phyloP scores from a whole-genome alignment of 2,113 vertebrate species.

The Morone saxatilis region DNA sequence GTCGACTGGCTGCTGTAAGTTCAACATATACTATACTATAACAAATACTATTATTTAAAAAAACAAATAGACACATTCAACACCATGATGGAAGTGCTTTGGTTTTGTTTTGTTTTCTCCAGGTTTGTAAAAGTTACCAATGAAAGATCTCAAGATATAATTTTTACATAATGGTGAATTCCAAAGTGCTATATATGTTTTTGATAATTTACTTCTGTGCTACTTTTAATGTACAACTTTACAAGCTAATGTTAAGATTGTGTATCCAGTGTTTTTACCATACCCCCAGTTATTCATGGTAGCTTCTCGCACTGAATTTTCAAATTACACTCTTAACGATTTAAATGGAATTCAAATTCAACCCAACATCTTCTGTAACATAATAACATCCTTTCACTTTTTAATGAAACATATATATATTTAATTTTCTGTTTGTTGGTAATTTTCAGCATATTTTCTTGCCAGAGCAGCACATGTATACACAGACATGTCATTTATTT shows the following conservation, averaged over 20 bases:
- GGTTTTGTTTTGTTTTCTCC: not conserved
- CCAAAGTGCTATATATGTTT: no score
- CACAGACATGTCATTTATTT: not conserved
- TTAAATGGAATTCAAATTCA: not conserved
- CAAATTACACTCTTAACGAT: not conserved
- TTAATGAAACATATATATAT: not conserved
- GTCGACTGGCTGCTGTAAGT: slow-evolving; percentile 99
- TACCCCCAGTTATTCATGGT: not conserved
- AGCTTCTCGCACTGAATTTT: not conserved
- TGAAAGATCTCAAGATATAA: no score
- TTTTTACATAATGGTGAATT: no score
- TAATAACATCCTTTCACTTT: not conserved
- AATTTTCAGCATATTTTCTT: not conserved
- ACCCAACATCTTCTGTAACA: not conserved
- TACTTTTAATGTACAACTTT: no score
- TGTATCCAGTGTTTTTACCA: no score
- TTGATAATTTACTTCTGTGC: no score
- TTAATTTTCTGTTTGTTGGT: not conserved
- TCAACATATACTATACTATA: slow-evolving; percentile 13
- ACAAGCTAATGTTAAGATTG: no score
- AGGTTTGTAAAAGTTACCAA: no score
- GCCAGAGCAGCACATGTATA: not conserved
- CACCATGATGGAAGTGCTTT: not conserved
- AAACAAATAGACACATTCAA: not conserved
- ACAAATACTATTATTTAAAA: not conserved